Conservation (phyloP, 1,140 invertebrate genomes). For the Orussus abietinus region DNA sequence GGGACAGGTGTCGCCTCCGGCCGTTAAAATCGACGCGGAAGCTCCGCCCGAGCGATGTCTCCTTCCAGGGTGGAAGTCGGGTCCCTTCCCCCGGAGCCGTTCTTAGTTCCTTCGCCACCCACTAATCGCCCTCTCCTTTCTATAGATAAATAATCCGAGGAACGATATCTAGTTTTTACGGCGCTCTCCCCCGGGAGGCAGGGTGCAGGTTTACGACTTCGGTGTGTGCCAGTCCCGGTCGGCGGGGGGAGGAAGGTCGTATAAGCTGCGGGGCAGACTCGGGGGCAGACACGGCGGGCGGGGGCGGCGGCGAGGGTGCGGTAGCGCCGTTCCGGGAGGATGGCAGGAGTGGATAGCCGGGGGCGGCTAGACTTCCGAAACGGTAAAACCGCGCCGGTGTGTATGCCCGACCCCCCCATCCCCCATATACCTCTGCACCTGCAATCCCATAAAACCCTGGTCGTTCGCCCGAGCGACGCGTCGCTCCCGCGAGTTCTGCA, state of each 20-base stretch:
- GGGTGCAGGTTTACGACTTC: conserved; percentile 45
- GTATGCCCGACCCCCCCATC: conserved; percentile 25
- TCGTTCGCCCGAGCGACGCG: conserved; percentile 37
- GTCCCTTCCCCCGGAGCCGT: no score
- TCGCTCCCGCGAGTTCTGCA: no score
- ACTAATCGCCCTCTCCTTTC: no score
- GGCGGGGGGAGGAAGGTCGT: conserved; percentile 38
- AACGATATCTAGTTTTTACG: no score
- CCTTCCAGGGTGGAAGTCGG: no score
- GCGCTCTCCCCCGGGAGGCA: no score
- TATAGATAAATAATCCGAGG: no score
- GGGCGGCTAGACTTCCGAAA: conserved; percentile 45
- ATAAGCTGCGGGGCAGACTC: conserved; percentile 26
- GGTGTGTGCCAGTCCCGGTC: conserved; percentile 39
- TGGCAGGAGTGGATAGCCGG: conserved; percentile 34
- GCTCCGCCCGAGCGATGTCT: no score
- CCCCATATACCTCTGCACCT: conserved; percentile 4
- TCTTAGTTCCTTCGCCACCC: no score
- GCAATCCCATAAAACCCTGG: conserved; percentile 37
- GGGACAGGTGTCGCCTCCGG: no score
- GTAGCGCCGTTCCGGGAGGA: background rate
- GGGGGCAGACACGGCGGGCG: conserved; percentile 5
- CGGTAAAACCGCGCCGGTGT: conserved; percentile 41
- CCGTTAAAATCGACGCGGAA: no score
- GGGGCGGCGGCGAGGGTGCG: conserved; percentile 4